Base-by-base conservation (phyloP, 2,888 invertebrate genomes). In the Lycophotia porphyrea region DNA sequence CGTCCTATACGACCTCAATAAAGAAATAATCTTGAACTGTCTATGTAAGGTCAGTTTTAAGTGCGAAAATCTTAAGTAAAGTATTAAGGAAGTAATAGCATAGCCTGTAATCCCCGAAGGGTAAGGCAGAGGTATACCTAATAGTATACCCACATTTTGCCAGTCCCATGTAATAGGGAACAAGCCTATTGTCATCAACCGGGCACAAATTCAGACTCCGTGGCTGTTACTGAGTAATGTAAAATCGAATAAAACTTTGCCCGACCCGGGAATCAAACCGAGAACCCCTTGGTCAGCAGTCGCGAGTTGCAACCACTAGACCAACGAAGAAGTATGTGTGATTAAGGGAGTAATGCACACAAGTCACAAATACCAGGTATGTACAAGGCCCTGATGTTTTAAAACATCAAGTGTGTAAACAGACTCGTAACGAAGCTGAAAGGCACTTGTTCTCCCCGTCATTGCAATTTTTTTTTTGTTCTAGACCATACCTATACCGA, bases 71-170 rank as follows among this genome's bases (percentile, higher is more conserved):
- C 1, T 69, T 18, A 18, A 55, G 13, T 60, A 18, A 27, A 61
- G 27, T 60, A 68, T 47, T 61, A 27, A 81, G 77, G 76, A 81
- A 81, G 36, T 71, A 7, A 36, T 24, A 55, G 13, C n/a, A 52
- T n/a, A 52, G n/a, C 52, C 5, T n/a, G 52, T 52, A 13, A 52
- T 52, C 9, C 4, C 11, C 5, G 11, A n/a, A 52, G 5, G 52
- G 11, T 15, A 5, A n/a, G 5, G n/a, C n/a, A n/a, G 52, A 52
- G n/a, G 27, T 52, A n/a, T 52, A 52, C 13, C n/a, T n/a, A 52
- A n/a, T 39, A 8, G 47, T 47, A 47, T 21, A n/a, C 52, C 52
- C 11, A 52, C 52, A n/a, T 13, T 52, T n/a, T 13, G 11, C 11
- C n/a, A 52, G n/a, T 11, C n/a, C 3, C 3, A 52, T 11, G n/a